Percentiles rank a stretch among this genome's conserved stretches.
phyloP scores from a whole-genome alignment of 1,140 invertebrate species.

The Eulimnadia texana region DNA sequence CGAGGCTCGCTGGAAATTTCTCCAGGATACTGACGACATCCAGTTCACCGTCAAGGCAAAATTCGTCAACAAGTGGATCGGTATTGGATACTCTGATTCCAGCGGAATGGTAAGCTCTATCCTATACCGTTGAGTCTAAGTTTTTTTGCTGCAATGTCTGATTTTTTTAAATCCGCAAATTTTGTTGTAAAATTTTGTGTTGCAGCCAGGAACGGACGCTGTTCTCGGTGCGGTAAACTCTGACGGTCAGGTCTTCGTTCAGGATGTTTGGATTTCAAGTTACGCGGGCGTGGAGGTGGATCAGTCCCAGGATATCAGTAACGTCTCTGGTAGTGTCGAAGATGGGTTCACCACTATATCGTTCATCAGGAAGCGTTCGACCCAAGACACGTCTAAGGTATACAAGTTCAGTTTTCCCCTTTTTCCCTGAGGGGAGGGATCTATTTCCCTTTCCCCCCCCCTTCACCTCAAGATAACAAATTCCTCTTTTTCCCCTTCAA shows the following conservation, averaged over 20 bases:
- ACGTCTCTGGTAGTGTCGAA: slow-evolving; percentile 47
- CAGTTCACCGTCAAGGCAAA: slow-evolving; percentile 76
- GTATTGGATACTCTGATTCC: slow-evolving; percentile 78
- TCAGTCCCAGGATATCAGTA: slow-evolving; percentile 51
- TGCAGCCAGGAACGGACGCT: slow-evolving; percentile 59
- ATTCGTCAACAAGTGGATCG: slow-evolving; percentile 73
- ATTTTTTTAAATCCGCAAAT: too few relatives aligned
- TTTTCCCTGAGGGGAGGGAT: too few relatives aligned
- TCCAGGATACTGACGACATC: slow-evolving; percentile 57
- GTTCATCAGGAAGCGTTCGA: slow-evolving; percentile 61
- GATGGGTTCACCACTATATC: slow-evolving; percentile 63
- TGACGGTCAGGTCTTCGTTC: slow-evolving; percentile 58
- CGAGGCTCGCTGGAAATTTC: slow-evolving; percentile 65
- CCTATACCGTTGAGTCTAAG: too few relatives aligned
- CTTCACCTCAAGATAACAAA: too few relatives aligned
- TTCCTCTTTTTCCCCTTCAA: too few relatives aligned
- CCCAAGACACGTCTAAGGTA: slow-evolving; percentile 51
- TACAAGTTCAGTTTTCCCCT: slow-evolving; percentile 9
- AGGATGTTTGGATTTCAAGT: slow-evolving; percentile 65
- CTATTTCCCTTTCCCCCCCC: too few relatives aligned
- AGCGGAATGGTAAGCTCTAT: slow-evolving; percentile 60
- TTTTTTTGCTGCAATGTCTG: too few relatives aligned
- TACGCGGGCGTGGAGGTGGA: slow-evolving; percentile 48
- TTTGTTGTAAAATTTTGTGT: slow-evolving; percentile 4
- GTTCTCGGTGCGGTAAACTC: slow-evolving; percentile 75